These are phyloP conservation scores for Alouatta palliata DNA, from an alignment of 2,113 vertebrate species.

Conservation along the genomic window DNA sequence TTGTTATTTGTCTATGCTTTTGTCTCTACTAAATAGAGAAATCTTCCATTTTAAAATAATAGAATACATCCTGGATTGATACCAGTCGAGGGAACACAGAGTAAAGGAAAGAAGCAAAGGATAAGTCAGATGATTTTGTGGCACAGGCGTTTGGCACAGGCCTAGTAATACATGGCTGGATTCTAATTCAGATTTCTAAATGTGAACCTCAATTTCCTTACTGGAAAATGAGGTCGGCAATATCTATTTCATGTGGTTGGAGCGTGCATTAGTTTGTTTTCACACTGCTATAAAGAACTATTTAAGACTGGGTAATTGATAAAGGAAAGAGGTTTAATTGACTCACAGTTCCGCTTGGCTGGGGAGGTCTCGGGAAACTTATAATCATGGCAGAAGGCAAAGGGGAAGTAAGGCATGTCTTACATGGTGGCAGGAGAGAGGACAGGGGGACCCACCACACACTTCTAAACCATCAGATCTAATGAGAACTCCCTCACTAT, in stretches of 20 bases:
- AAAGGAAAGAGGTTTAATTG: too few relatives aligned
- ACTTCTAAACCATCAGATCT: too few relatives aligned
- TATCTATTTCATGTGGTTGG: background rate
- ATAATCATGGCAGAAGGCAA: too few relatives aligned
- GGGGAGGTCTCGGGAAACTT: too few relatives aligned
- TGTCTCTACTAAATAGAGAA: background rate
- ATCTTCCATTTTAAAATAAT: background rate
- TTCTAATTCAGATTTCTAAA: slow-evolving; percentile 23
- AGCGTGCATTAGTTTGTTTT: background rate
- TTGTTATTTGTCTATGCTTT: background rate
- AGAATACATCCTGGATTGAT: background rate
- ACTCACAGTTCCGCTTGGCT: too few relatives aligned
- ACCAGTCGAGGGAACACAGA: background rate
- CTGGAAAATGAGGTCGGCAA: background rate
- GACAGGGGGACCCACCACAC: too few relatives aligned
- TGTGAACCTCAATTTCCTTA: background rate
- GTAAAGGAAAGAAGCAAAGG: background rate
- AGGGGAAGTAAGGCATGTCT: too few relatives aligned
- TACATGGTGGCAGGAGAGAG: too few relatives aligned
- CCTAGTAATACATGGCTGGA: background rate
- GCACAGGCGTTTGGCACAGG: background rate
- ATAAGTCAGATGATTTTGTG: background rate
- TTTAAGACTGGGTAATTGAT: too few relatives aligned
- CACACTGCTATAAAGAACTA: too few relatives aligned
- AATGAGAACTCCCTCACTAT: too few relatives aligned